A percentile compares a stretch with the other conserved stretches of the same genome.
Conservation (phyloP, 2,797 vertebrate species). For the Peromyscus melanophrys region DNA sequence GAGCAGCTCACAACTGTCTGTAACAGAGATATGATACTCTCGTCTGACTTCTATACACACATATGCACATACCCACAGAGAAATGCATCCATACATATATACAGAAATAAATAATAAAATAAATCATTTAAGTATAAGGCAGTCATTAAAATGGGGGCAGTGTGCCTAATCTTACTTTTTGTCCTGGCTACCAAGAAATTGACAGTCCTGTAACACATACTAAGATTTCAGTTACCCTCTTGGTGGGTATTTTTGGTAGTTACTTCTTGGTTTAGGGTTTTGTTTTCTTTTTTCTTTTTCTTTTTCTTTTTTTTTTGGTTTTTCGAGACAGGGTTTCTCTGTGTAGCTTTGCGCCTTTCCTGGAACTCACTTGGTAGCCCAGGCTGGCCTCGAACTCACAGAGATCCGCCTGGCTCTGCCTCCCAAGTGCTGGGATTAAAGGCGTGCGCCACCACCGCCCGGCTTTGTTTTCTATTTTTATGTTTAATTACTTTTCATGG, state of each 20-base stretch:
- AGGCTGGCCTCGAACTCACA: no score
- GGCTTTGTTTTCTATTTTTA: conserved; percentile 41
- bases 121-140: neutral
- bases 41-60: neutral
- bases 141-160: neutral
- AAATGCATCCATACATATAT: neutral
- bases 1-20: neutral
- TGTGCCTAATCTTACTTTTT: conserved; percentile 31
- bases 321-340: no score
- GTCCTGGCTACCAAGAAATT: neutral
- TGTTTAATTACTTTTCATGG: conserved; percentile 56
- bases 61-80: neutral
- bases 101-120: neutral
- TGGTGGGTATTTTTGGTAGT: conserved; percentile 17
- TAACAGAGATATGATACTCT: neutral
- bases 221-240: conserved; percentile 34
- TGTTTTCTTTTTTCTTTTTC: no score
- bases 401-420: no score
- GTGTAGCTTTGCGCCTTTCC: no score
- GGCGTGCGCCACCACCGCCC: no score
- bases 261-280: neutral
- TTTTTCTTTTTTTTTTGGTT: no score
- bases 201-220: neutral
- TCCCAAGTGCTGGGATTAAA: no score
- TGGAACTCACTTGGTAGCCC: no score